Percentiles rank a stretch among this genome's conserved stretches.
phyloP scores from a whole-genome alignment of 1,140 invertebrate species.

The Fopius arisanus region DNA sequence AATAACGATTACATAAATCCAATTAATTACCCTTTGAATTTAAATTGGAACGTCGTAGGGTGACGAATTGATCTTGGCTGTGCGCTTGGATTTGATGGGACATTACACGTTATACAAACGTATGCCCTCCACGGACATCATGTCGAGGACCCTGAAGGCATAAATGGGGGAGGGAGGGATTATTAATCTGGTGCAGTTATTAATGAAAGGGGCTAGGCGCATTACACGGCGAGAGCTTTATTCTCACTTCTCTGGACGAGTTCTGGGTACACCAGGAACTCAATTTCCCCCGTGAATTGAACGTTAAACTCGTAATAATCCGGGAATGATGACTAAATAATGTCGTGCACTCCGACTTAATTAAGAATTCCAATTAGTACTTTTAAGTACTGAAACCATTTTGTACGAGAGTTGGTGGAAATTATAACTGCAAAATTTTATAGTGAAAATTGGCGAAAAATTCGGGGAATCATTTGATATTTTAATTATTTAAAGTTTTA shows the following conservation, averaged over 20 bases:
- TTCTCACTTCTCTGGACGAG: not conserved
- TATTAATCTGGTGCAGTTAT: conserved; percentile 12
- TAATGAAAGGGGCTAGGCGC: conserved; percentile 12
- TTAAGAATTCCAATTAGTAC: not conserved
- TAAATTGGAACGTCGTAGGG: conserved; percentile 10
- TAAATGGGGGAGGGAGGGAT: not conserved
- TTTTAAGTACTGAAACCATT: too few species aligned
- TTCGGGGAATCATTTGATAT: too few species aligned
- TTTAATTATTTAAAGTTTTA: too few species aligned
- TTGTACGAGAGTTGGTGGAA: too few species aligned
- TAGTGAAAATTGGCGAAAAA: too few species aligned
- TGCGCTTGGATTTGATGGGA: not conserved
- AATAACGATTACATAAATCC: conserved; percentile 6
- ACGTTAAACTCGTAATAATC: not conserved
- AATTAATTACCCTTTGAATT: conserved; percentile 9
- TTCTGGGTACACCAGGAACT: not conserved
- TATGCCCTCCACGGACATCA: not conserved
- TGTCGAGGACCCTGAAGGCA: not conserved
- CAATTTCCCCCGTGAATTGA: not conserved
- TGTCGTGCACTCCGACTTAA: not conserved
- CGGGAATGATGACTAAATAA: not conserved
- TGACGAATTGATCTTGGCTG: conserved; percentile 4
- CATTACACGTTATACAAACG: not conserved
- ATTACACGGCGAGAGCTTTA: not conserved
- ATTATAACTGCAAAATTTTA: too few species aligned